Conservation (phyloP, 1,140 invertebrate genomes). For the Musca vetustissima region DNA sequence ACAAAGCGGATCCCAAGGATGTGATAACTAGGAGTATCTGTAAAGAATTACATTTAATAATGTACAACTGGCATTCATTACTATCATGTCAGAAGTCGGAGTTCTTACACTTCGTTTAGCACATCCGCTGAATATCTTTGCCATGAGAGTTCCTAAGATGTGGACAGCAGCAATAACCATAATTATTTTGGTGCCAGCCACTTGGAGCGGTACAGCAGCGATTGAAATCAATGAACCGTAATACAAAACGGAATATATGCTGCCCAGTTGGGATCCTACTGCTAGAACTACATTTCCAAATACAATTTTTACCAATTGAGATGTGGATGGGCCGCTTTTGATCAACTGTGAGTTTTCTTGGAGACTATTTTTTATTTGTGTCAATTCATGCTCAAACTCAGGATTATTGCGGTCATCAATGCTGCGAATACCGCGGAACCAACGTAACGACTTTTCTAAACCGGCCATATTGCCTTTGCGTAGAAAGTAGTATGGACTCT, state of each 20-base stretch:
- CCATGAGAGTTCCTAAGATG: conserved; percentile 2
- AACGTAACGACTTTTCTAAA: conserved; percentile 59
- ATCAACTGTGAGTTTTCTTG: conserved; percentile 26
- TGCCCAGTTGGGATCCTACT: conserved; percentile 43
- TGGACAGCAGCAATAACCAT: conserved; percentile 1
- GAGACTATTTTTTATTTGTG: conserved; percentile 35
- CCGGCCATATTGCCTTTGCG: conserved; percentile 58
- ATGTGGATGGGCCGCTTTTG: conserved; percentile 1
- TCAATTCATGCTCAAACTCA: conserved; percentile 40
- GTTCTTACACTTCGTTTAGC: conserved; percentile 3
- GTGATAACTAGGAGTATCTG: conserved; percentile 6
- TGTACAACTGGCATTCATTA: too few relatives aligned
- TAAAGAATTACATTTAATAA: background rate
- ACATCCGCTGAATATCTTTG: background rate
- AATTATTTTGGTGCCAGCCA: background rate
- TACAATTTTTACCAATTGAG: conserved; percentile 38
- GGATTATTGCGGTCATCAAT: conserved; percentile 44
- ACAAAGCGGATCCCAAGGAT: background rate
- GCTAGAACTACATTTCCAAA: conserved; percentile 39
- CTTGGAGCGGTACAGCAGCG: background rate
- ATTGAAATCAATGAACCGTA: conserved; percentile 27
- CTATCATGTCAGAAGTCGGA: background rate
- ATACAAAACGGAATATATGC: conserved; percentile 41
- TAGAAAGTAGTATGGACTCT: conserved; percentile 64
- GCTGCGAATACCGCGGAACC: conserved; percentile 54